These are phyloP conservation scores for Tetramorium bicarinatum DNA, from an alignment of 2,888 invertebrate genomes.

Conservation along the genomic window DNA sequence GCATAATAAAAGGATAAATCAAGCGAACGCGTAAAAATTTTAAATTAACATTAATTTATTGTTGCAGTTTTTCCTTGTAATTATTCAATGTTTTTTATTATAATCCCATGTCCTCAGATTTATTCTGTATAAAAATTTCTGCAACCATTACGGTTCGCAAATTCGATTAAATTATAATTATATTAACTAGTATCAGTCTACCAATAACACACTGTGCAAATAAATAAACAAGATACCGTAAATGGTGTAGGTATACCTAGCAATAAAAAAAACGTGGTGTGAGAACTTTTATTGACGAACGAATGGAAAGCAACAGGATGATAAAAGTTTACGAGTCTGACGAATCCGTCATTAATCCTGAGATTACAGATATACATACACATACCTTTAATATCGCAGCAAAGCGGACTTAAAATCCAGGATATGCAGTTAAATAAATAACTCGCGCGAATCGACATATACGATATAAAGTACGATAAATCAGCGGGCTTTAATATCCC, in stretches of 20 bases:
- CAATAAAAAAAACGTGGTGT: conserved; percentile 17
- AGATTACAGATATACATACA: conserved; percentile 18
- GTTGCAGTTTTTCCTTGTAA: conserved; percentile 6
- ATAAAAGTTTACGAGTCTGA: conserved; percentile 55
- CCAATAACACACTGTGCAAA: conserved; percentile 8
- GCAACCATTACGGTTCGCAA: background rate
- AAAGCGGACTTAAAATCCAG: conserved; percentile 37
- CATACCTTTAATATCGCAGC: conserved; percentile 13
- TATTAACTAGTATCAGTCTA: background rate
- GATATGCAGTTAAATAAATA: conserved; percentile 43
- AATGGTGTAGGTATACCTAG: background rate
- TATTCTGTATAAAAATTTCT: conserved; percentile 19
- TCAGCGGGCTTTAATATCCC: conserved; percentile 35
- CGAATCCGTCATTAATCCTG: conserved; percentile 54
- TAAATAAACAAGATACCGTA: conserved; percentile 23
- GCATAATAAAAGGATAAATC: conserved; percentile 32
- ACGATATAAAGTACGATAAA: conserved; percentile 49
- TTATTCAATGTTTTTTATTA: conserved; percentile 25
- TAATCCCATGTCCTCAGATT: background rate
- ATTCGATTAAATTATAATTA: conserved; percentile 7
- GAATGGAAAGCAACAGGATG: conserved; percentile 58
- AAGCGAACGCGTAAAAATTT: conserved; percentile 12
- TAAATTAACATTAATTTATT: conserved; percentile 38
- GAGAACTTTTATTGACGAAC: conserved; percentile 44
- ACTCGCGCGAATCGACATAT: conserved; percentile 36